Evolutionary conservation across 2,797 vertebrate species (phyloP).

Genomic region (Psittacula echo): DNA sequence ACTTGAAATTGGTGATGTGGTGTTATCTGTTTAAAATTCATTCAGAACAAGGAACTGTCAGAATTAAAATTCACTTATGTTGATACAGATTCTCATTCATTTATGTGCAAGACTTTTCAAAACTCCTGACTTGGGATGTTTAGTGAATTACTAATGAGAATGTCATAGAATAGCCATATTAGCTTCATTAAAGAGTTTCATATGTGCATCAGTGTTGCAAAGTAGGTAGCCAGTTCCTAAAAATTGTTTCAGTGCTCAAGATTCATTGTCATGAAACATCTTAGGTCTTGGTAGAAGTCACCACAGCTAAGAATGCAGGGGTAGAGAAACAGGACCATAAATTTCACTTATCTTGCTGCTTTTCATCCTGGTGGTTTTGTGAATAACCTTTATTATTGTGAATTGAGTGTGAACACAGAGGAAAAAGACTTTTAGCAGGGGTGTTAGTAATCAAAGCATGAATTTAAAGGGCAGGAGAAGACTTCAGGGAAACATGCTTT

Average conservation of each 20-base stretch:
- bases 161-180: neutral
- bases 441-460: neutral
- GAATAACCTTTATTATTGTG: neutral
- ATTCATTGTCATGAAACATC: neutral
- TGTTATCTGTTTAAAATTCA: neutral
- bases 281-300: neutral
- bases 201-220: neutral
- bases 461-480: neutral
- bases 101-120: neutral
- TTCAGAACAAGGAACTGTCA: neutral
- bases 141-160: neutral
- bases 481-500: neutral
- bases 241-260: neutral
- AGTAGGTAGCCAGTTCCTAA: neutral
- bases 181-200: neutral
- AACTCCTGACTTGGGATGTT: neutral
- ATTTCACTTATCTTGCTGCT: fast-evolving
- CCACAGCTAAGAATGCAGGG: neutral
- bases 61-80: neutral
- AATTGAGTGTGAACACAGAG: neutral
- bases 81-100: neutral
- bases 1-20: neutral
- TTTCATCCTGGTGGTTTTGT: neutral
- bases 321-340: neutral
- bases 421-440: neutral